Conservation (phyloP, 2,113 vertebrate genomes). For the Butorides virescens region DNA sequence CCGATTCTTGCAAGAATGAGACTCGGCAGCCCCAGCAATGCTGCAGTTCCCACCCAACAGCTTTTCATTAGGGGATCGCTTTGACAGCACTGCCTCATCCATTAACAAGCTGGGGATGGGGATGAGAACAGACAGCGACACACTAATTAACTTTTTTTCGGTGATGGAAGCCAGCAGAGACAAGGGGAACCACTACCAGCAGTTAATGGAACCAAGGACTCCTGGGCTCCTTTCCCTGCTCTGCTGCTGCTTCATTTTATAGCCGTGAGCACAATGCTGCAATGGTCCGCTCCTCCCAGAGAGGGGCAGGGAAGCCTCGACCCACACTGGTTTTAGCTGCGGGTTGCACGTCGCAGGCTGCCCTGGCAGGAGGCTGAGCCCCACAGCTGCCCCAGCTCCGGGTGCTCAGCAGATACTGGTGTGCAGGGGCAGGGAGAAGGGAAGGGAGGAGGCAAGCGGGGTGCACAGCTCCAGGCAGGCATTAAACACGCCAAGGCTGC, state of each 20-base stretch:
- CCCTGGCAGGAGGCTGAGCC: not conserved
- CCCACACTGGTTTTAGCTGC: not conserved
- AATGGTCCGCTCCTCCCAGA: not conserved
- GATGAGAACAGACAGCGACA: not conserved
- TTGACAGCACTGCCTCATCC: not conserved
- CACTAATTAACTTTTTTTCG: constrained; percentile 6
- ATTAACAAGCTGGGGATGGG: not conserved
- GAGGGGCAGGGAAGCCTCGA: not conserved
- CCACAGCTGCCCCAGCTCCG: not conserved
- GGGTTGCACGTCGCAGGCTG: fast-evolving
- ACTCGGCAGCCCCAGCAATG: not conserved
- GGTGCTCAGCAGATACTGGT: not conserved
- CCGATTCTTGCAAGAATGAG: not conserved
- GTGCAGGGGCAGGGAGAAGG: not conserved
- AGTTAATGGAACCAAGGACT: not conserved
- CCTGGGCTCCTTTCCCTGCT: not conserved
- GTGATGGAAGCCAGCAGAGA: not conserved
- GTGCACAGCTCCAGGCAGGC: not conserved
- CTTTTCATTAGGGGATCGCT: not conserved
- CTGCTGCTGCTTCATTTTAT: not conserved
- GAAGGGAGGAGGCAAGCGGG: not conserved
- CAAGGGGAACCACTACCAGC: not conserved
- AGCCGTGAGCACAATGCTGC: not conserved
- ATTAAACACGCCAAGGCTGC: not conserved
- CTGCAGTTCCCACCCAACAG: not conserved